Evolutionary conservation across 2,113 vertebrate species (phyloP).

Genomic region (Xiphias gladius): DNA sequence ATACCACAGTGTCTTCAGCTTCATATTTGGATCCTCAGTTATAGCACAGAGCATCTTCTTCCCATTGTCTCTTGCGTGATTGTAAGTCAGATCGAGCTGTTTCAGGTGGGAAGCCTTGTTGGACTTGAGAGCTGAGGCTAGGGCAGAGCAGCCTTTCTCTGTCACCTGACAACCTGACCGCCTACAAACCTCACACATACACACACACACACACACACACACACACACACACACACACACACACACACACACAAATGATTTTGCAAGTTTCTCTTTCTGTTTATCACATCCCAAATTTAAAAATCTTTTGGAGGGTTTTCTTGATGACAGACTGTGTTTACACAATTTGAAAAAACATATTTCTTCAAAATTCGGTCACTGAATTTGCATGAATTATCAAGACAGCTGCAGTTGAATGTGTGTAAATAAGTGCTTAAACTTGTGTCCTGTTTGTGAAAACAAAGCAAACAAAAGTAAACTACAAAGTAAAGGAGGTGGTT

Average conservation of each 20-base stretch:
- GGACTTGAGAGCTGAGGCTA: slow-evolving; percentile 5
- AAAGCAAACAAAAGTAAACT: too few species aligned
- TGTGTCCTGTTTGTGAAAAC: too few species aligned
- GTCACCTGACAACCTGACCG: slow-evolving; percentile 62
- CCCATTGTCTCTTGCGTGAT: slow-evolving; percentile 33
- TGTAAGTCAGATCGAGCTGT: slow-evolving; percentile 61
- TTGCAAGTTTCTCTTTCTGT: too few species aligned
- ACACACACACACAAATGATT: neutral
- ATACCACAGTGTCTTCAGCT: slow-evolving; percentile 45
- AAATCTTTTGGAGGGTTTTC: too few species aligned
- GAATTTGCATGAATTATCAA: too few species aligned
- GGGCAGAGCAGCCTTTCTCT: slow-evolving; percentile 32
- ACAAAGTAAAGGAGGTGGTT: too few species aligned
- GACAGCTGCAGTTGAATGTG: too few species aligned
- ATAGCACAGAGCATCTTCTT: fast-evolving
- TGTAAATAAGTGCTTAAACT: too few species aligned
- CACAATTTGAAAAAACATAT: too few species aligned
- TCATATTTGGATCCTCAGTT: neutral
- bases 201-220: slow-evolving; percentile 3
- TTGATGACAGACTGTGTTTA: too few species aligned
- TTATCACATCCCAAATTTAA: too few species aligned
- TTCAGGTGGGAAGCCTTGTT: neutral
- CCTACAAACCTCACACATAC: slow-evolving; percentile 33
- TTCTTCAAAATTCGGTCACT: too few species aligned
- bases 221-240: neutral